Conservation (phyloP, 30 jellyfish, hydroid and myxozoan species). For the Hydra vulgaris region DNA sequence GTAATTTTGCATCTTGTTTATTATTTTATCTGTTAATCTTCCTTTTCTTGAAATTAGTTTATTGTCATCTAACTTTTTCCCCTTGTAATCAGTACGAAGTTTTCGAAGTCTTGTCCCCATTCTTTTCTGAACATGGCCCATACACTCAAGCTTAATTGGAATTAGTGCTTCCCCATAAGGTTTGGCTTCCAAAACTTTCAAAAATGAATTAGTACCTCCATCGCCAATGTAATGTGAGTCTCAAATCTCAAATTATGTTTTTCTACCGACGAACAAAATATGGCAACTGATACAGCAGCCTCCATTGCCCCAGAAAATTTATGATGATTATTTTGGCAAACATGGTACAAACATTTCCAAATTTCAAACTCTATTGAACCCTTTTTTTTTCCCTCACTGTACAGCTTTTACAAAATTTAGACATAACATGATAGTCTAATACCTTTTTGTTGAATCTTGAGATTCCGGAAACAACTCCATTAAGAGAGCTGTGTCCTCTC, state of each 20-base stretch:
- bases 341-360: not conserved
- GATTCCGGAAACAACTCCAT: conserved; percentile 3
- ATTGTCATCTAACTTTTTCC: not conserved
- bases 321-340: too few relatives aligned
- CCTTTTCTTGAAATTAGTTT: not conserved
- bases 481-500: conserved; percentile 3
- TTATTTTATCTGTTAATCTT: not conserved
- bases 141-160: not conserved
- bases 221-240: not conserved
- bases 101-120: not conserved
- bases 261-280: not conserved
- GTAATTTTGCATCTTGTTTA: conserved; percentile 3
- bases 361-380: not conserved
- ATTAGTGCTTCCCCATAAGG: not conserved
- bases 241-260: not conserved
- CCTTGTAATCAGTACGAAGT: not conserved
- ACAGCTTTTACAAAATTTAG: not conserved
- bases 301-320: too few relatives aligned
- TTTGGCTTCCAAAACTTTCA: not conserved
- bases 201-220: not conserved
- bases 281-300: not conserved
- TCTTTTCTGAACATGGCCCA: conserved; percentile 10
- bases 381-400: not conserved
- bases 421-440: not conserved
- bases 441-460: not conserved